Evolutionary conservation across 1,140 invertebrate species (phyloP).

Genomic region (Trinorchestia longiramus): DNA sequence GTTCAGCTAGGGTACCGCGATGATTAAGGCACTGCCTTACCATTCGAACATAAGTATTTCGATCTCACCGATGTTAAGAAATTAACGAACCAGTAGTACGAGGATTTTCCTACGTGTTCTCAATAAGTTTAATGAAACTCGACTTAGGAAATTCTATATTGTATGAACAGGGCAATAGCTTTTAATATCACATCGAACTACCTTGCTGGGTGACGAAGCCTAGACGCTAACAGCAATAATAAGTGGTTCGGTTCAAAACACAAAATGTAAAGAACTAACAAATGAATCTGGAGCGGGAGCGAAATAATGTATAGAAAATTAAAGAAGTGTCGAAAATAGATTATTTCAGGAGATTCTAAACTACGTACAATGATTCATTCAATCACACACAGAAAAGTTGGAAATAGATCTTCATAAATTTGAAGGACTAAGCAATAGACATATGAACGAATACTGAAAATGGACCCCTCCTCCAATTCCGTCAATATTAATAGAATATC

Average conservation of each 20-base stretch:
- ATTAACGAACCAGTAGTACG: no score
- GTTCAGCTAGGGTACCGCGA: no score
- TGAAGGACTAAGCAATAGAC: neutral
- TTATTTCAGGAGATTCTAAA: conserved; percentile 28
- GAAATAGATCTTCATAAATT: neutral
- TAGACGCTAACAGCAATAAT: neutral
- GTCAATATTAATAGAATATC: neutral
- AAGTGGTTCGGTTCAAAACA: conserved; percentile 43
- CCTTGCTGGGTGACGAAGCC: conserved; percentile 45
- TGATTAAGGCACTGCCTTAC: no score
- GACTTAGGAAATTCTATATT: conserved; percentile 23
- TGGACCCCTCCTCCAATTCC: neutral
- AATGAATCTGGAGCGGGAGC: neutral
- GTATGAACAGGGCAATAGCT: conserved; percentile 48
- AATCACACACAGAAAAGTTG: neutral
- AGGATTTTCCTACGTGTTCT: no score
- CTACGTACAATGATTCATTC: neutral
- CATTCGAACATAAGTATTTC: no score
- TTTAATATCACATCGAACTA: conserved; percentile 53
- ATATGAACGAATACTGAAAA: neutral
- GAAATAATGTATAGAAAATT: neutral
- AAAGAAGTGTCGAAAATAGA: conserved; percentile 28
- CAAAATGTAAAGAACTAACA: neutral
- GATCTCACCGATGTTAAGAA: no score
- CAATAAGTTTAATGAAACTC: conserved; percentile 12